These are phyloP conservation scores for Xenopus borealis DNA, from an alignment of 2,113 vertebrate genomes.

Conservation along the genomic window DNA sequence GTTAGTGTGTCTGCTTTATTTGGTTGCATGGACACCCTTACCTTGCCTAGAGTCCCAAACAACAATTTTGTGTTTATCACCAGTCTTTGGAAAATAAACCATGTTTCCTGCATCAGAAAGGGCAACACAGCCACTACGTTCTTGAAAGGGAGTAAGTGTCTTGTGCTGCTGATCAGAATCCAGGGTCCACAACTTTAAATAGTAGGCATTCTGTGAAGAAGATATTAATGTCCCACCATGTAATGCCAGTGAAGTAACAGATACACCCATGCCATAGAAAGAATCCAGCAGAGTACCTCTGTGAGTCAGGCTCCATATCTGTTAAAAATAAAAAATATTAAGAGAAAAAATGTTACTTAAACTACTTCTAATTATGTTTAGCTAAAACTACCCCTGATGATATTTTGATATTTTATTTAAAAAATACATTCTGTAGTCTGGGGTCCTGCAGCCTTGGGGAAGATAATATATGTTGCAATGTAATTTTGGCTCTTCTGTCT, in stretches of 20 bases:
- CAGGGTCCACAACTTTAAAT: conserved; percentile 69
- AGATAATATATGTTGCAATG: no score
- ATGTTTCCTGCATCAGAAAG: conserved; percentile 59
- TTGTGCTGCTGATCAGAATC: conserved; percentile 50
- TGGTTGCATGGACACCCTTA: conserved; percentile 40
- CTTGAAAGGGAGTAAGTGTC: conserved; percentile 53
- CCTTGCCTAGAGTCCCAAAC: conserved; percentile 72
- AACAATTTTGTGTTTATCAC: conserved; percentile 62
- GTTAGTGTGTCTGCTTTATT: background rate
- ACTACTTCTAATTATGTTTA: no score
- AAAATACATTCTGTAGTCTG: no score
- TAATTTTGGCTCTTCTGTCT: no score
- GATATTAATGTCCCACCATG: conserved; percentile 59
- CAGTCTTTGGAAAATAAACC: conserved; percentile 64
- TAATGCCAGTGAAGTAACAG: conserved; percentile 56
- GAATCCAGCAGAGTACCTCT: conserved; percentile 64
- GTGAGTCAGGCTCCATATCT: conserved; percentile 77
- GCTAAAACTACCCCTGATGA: no score
- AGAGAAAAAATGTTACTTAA: no score
- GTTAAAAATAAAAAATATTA: background rate
- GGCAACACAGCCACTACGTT: conserved; percentile 55
- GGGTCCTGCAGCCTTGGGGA: no score
- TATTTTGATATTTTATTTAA: no score
- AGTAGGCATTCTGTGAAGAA: conserved; percentile 53
- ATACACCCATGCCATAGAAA: conserved; percentile 60